Evolutionary conservation across 2,888 invertebrate genomes (phyloP).

Genomic region (Hydroisotoma schaefferi): DNA sequence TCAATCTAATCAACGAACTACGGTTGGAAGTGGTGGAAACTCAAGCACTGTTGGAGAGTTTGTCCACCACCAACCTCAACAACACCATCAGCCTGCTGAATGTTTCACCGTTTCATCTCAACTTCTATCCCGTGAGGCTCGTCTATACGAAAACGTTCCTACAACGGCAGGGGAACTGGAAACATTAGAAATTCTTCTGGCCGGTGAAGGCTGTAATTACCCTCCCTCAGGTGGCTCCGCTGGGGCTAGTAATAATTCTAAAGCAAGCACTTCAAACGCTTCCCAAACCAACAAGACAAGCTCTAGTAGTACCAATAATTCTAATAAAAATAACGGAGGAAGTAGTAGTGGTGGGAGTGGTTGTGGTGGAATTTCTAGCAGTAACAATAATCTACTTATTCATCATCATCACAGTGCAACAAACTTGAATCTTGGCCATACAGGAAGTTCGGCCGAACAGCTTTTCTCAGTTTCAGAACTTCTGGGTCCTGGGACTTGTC

Average conservation of each 20-base stretch:
- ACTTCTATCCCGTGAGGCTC: constrained; percentile 42
- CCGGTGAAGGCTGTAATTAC: constrained; percentile 30
- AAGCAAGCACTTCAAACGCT: constrained; percentile 31
- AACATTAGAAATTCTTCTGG: constrained; percentile 39
- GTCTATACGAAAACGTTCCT: constrained; percentile 48
- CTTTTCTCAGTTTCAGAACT: constrained; percentile 45
- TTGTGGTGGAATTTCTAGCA: constrained; percentile 9
- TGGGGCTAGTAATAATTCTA: constrained; percentile 32
- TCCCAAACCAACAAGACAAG: constrained; percentile 20
- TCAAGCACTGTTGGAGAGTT: background rate
- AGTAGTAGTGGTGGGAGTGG: no score
- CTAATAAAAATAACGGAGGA: constrained; percentile 27
- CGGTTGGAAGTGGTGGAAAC: background rate
- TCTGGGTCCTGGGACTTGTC: constrained; percentile 30
- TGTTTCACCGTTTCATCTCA: constrained; percentile 47
- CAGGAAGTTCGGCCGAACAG: constrained; percentile 33
- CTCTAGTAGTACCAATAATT: constrained; percentile 21
- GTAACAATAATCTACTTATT: constrained; percentile 12
- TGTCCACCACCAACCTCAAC: constrained; percentile 20
- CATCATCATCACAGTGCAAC: constrained; percentile 30
- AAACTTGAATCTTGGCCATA: constrained; percentile 18
- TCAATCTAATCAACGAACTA: constrained; percentile 14
- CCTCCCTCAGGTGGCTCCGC: constrained; percentile 27
- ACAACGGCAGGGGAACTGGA: constrained; percentile 39
- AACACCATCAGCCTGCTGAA: constrained; percentile 27